Evolutionary conservation across 2,113 vertebrate species (phyloP).

Genomic region (human): GRCh38 chr2:160738001-160738500

Average conservation of each 20-base stretch:
- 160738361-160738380: not conserved
- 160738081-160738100: not conserved
- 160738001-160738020: not conserved
- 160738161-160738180: slow-evolving; percentile 14
- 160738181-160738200: not conserved
- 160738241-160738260: not conserved
- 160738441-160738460: not conserved
- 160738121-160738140: not conserved
- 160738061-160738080: slow-evolving; percentile 10
- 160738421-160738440: not conserved
- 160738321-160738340: not conserved
- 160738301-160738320: not conserved
- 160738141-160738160: slow-evolving; percentile 28
- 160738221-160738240: not conserved
- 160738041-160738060: not conserved
- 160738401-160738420: not conserved
- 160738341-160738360: not conserved
- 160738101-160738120: slow-evolving; percentile 31
- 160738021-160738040: slow-evolving; percentile 9
- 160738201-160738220: not conserved
- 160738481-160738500: not conserved
- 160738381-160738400: not conserved
- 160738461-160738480: not conserved
- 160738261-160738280: not conserved
- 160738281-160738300: not conserved